A percentile compares a stretch with the other conserved stretches of the same genome.
These are phyloP conservation scores for Auanema sp. DNA, from an alignment of 2,888 invertebrate genomes.

Conservation along the genomic window DNA sequence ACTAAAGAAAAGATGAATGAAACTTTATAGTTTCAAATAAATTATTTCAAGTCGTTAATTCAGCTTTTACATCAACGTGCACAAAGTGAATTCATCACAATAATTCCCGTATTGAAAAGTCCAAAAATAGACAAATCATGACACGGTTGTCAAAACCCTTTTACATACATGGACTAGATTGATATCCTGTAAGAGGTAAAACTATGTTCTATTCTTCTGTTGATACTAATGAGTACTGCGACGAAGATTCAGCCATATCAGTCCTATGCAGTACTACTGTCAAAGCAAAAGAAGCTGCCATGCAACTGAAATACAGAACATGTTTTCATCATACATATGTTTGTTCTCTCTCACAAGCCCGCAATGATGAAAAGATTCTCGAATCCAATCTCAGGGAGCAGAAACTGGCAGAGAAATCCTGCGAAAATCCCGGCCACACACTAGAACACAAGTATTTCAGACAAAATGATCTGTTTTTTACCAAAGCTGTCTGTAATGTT, in stretches of 20 bases:
- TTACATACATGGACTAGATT: too few species aligned
- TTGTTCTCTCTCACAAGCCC: slow-evolving; percentile 23
- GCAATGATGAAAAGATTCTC: slow-evolving; percentile 48
- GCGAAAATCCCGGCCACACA: slow-evolving; percentile 54
- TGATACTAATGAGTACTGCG: slow-evolving; percentile 5
- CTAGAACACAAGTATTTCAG: slow-evolving; percentile 29
- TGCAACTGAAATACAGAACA: slow-evolving; percentile 21
- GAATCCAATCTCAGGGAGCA: slow-evolving; percentile 46
- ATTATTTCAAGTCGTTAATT: too few species aligned
- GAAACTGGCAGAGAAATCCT: slow-evolving; percentile 52
- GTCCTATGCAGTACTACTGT: slow-evolving; percentile 47
- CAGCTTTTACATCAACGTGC: too few species aligned
- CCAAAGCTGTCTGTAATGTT: slow-evolving; percentile 51
- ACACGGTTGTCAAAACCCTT: too few species aligned
- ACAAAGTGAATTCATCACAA: too few species aligned
- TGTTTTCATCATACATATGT: slow-evolving; percentile 1
- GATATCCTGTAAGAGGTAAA: neutral
- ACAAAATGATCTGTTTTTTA: slow-evolving; percentile 15
- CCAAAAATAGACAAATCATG: too few species aligned
- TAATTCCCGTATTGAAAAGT: too few species aligned
- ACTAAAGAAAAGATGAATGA: too few species aligned
- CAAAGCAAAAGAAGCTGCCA: slow-evolving; percentile 44
- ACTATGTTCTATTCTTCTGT: slow-evolving; percentile 10
- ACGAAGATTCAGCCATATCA: slow-evolving; percentile 23
- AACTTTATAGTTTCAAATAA: too few species aligned